Base-by-base conservation (phyloP, 2,888 invertebrate species). In the Zaprionus bogoriensis region DNA sequence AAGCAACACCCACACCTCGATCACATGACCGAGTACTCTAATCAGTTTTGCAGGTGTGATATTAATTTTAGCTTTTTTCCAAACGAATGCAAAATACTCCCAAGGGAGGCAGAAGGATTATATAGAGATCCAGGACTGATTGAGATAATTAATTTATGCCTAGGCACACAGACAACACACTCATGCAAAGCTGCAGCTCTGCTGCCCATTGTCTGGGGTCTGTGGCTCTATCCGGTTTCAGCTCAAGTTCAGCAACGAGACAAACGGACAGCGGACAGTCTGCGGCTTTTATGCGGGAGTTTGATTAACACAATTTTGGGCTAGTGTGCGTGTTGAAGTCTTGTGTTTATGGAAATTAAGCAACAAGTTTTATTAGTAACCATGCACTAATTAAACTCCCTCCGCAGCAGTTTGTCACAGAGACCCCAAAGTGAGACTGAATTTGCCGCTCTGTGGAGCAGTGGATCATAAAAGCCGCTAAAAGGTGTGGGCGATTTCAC, bases 311-410 rank as follows among this genome's bases (percentile, higher is more conserved):
- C 81, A 67, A 67, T 74, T 68, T 27, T 53, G 23, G 4, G 4
- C 14, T 25, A 32, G 47, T 27, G 28, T 38, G 9, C 44, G 39
- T 59, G 36, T 44, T 62, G 50, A 27, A 17, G 27, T 42, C 36
- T 41, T 57, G 50, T 58, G 48, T 66, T 77, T 74, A 61, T 62
- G 64, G 41, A 61, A 67, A 64, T 77, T 86, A 73, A 70, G 75
- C 84, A 81, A 80, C 77, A 62, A 73, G 73, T 73, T 77, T 88
- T 88, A 88, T 86, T 86, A 86, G 87, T 79, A 75, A 72, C 64
- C 86, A 79, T 86, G 88, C 88, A 88, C 85, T 86, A 88, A 86
- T 86, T 86, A 88, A 82, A 76, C 71, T 77, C 59, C 59, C 68
- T 72, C 14, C 32, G 32, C 59, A 64, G 48, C 67, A 65, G 42